These are phyloP conservation scores for Caenorhabditis panamensis DNA, from an alignment of 2,888 invertebrate genomes.

Conservation along the genomic window DNA sequence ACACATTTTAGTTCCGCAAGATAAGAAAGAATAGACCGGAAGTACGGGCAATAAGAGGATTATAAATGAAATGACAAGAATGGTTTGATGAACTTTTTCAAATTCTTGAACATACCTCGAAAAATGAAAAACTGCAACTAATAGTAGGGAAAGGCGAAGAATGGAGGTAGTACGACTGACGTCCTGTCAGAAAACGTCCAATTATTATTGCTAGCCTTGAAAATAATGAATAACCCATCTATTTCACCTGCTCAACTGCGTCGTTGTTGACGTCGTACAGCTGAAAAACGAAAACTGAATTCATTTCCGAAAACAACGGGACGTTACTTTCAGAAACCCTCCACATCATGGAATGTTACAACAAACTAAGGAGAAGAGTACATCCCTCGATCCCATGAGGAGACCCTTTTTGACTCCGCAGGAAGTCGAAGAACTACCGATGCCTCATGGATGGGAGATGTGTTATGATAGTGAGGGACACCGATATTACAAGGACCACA, in stretches of 20 bases:
- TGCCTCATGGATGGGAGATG: conserved; percentile 67
- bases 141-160: neutral
- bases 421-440: conserved; percentile 54
- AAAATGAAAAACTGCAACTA: neutral
- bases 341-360: conserved; percentile 46
- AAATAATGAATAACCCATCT: conserved; percentile 19
- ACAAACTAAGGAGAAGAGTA: conserved; percentile 56
- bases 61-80: neutral
- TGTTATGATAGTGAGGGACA: conserved; percentile 63
- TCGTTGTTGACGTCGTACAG: conserved; percentile 7
- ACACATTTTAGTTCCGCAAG: neutral
- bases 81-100: neutral
- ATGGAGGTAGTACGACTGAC: neutral
- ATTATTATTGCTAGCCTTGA: neutral
- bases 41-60: neutral
- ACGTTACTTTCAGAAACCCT: conserved; percentile 9
- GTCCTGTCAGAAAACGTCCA: neutral
- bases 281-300: conserved; percentile 2
- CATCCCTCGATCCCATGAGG: conserved; percentile 63
- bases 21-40: neutral
- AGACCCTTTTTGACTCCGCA: conserved; percentile 49
- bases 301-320: neutral
- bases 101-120: no score
- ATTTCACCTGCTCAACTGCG: neutral
- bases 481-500: conserved; percentile 67